A percentile compares a stretch with the other conserved stretches of the same genome.
These are phyloP conservation scores for Sacculina carcini DNA, from an alignment of 2,888 invertebrate species.

Conservation along the genomic window DNA sequence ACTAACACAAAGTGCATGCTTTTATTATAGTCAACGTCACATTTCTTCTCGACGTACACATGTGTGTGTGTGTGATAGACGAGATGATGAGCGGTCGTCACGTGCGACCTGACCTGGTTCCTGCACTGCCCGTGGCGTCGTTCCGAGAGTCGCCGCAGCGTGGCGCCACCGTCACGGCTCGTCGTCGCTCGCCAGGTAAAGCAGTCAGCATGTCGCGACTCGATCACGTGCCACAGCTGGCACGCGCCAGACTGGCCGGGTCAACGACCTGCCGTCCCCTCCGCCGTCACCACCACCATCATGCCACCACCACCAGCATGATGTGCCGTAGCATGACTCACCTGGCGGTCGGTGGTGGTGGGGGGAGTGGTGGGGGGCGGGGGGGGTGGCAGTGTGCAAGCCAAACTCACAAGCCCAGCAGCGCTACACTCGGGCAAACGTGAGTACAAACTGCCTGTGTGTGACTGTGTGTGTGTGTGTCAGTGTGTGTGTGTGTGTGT, in stretches of 20 bases:
- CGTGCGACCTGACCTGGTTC: constrained; percentile 48
- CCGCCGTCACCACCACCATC: constrained; percentile 4
- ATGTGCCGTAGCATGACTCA: constrained; percentile 47
- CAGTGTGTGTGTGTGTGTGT: too few relatives aligned
- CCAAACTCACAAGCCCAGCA: too few relatives aligned
- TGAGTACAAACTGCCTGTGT: too few relatives aligned
- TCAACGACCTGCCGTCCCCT: constrained; percentile 13
- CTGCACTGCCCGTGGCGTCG: constrained; percentile 49
- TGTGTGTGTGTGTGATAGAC: not conserved
- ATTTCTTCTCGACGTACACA: too few relatives aligned
- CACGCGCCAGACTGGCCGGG: constrained; percentile 26
- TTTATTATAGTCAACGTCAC: too few relatives aligned
- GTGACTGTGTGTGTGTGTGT: too few relatives aligned
- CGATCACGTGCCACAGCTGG: constrained; percentile 51
- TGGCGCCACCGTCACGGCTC: constrained; percentile 19
- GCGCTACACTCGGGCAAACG: too few relatives aligned
- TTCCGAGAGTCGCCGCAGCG: constrained; percentile 20
- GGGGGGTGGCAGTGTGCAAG: too few relatives aligned
- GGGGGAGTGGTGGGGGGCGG: too few relatives aligned
- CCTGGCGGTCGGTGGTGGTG: constrained; percentile 25
- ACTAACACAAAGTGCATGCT: too few relatives aligned
- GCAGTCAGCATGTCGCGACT: constrained; percentile 79
- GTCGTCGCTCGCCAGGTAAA: constrained; percentile 35
- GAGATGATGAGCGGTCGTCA: constrained; percentile 12
- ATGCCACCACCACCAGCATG: constrained; percentile 15